A percentile compares a stretch with the other conserved stretches of the same genome.
These are phyloP conservation scores for Myotis davidii DNA, from an alignment of 2,113 vertebrate genomes.

Conservation along the genomic window DNA sequence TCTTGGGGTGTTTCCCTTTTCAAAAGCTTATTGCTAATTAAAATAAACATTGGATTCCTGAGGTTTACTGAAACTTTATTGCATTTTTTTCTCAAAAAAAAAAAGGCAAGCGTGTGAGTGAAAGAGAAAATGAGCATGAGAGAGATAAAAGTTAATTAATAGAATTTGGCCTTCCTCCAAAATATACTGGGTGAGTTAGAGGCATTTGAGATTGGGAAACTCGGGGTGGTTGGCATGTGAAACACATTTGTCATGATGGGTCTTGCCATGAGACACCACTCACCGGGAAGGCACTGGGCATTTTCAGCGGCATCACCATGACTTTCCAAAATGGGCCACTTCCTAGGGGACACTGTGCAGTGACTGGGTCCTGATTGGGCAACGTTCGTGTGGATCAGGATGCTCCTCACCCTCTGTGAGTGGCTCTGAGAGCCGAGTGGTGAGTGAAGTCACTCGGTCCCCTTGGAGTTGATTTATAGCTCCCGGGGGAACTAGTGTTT, in stretches of 20 bases:
- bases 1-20: constrained; percentile 52
- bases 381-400: constrained; percentile 1
- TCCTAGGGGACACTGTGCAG: background rate
- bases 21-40: constrained; percentile 83
- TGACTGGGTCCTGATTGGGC: background rate
- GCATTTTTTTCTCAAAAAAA: background rate
- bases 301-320: background rate
- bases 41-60: constrained; percentile 85
- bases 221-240: constrained; percentile 70
- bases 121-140: constrained; percentile 60
- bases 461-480: constrained; percentile 68
- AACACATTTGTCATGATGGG: constrained; percentile 80
- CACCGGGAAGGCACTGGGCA: background rate
- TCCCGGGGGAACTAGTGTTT: constrained; percentile 58
- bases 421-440: background rate
- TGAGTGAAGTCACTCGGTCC: constrained; percentile 39
- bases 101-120: background rate
- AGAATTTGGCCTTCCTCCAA: constrained; percentile 84
- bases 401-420: background rate
- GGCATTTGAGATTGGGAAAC: constrained; percentile 81
- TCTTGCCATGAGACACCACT: constrained; percentile 77
- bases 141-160: constrained; percentile 88
- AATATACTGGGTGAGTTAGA: constrained; percentile 80
- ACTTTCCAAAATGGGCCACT: background rate
- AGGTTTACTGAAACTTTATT: constrained; percentile 78